phyloP scores from a whole-genome alignment of 2,888 invertebrate species.

The Ferrisia virgata region DNA sequence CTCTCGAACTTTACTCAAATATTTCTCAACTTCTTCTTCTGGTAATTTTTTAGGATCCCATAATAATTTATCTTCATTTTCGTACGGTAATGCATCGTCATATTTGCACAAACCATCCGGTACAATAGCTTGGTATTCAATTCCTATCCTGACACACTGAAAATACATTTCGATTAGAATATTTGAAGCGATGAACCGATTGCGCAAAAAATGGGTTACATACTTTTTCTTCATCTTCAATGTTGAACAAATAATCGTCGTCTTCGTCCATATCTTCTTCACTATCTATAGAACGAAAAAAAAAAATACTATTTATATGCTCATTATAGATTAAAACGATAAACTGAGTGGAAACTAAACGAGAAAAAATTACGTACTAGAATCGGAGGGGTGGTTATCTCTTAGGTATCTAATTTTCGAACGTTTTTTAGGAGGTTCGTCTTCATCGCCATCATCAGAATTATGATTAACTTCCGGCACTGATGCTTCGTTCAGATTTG shows the following conservation, averaged over 20 bases:
- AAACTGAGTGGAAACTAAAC: not conserved
- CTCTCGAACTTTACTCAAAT: constrained; percentile 60
- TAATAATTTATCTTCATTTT: constrained; percentile 91
- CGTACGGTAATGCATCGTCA: constrained; percentile 89
- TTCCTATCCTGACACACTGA: constrained; percentile 47
- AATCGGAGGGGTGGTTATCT: constrained; percentile 32
- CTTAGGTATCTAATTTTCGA: constrained; percentile 37
- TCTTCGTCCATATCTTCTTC: constrained; percentile 44
- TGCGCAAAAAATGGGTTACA: not conserved
- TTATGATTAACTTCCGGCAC: constrained; percentile 36
- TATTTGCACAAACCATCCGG: constrained; percentile 74
- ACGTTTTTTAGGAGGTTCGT: constrained; percentile 35
- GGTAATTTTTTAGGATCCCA: constrained; percentile 83
- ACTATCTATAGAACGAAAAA: not conserved
- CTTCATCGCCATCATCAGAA: constrained; percentile 21
- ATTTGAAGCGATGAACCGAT: not conserved
- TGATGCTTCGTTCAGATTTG: not conserved
- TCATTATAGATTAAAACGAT: not conserved
- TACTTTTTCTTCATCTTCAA: constrained; percentile 40
- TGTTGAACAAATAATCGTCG: constrained; percentile 39
- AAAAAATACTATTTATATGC: not conserved
- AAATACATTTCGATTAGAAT: not conserved
- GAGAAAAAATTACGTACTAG: constrained; percentile 4
- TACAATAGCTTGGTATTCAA: constrained; percentile 46
- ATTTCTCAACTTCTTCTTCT: constrained; percentile 72